These are phyloP conservation scores for Homarus americanus DNA, from an alignment of 1,140 invertebrate species.

Conservation along the genomic window DNA sequence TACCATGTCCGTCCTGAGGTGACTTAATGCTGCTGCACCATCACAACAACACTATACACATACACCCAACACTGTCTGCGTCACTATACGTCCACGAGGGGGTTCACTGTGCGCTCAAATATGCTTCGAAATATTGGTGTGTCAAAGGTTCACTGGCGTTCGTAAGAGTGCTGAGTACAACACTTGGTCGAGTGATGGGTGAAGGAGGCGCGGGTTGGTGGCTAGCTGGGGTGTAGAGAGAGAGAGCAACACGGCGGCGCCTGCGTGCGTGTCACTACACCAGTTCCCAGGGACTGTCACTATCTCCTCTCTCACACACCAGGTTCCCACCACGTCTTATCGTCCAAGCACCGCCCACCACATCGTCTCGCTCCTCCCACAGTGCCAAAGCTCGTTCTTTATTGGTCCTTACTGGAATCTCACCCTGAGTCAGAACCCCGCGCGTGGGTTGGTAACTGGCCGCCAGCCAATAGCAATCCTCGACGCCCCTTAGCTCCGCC, in stretches of 20 bases:
- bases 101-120: neutral
- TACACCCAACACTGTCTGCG: neutral
- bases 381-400: neutral
- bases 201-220: slow-evolving; percentile 23
- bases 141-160: too few relatives aligned
- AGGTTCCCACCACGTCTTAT: slow-evolving; percentile 51
- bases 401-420: neutral
- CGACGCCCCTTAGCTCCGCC: neutral
- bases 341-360: slow-evolving; percentile 24
- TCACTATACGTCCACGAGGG: neutral
- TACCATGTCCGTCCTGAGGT: slow-evolving; percentile 45
- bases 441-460: slow-evolving; percentile 60
- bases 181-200: neutral
- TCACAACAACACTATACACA: neutral
- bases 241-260: neutral
- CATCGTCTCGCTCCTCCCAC: slow-evolving; percentile 44
- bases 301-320: slow-evolving; percentile 30
- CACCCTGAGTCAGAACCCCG: neutral
- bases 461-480: slow-evolving; percentile 13
- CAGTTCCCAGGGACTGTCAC: slow-evolving; percentile 67
- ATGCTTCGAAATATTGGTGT: neutral
- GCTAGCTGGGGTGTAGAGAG: neutral
- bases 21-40: neutral
- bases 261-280: slow-evolving; percentile 44
- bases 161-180: neutral